These are phyloP conservation scores for Hyles lineata DNA, from an alignment of 2,888 invertebrate genomes.

Conservation along the genomic window DNA sequence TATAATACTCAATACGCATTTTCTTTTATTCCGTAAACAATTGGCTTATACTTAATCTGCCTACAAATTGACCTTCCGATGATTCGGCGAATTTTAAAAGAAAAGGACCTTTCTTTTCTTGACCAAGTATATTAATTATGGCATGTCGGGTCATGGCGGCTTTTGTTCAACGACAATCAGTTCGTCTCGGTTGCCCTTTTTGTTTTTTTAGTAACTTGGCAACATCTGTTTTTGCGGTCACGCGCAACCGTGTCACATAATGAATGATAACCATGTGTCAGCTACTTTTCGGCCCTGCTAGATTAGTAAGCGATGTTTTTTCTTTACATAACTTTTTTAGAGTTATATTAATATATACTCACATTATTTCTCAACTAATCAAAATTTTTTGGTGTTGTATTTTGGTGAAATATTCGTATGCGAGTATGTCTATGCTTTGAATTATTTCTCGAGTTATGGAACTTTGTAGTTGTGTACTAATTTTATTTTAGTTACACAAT, in stretches of 20 bases:
- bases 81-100: slow-evolving; percentile 16
- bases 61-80: neutral
- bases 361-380: too few species aligned
- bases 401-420: too few species aligned
- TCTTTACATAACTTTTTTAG: neutral
- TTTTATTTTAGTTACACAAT: too few species aligned
- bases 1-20: too few species aligned
- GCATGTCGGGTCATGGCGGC: slow-evolving; percentile 57
- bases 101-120: slow-evolving; percentile 26
- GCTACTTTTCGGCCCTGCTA: slow-evolving; percentile 62
- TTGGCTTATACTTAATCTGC: neutral
- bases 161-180: slow-evolving; percentile 67
- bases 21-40: neutral
- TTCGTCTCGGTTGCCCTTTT: slow-evolving; percentile 66
- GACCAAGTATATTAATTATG: slow-evolving; percentile 51
- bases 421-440: too few species aligned
- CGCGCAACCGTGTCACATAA: slow-evolving; percentile 64
- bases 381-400: too few species aligned
- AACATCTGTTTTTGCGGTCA: slow-evolving; percentile 74
- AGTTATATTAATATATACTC: neutral
- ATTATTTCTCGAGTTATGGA: too few species aligned
- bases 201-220: slow-evolving; percentile 60
- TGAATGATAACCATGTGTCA: slow-evolving; percentile 78
- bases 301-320: slow-evolving; percentile 46
- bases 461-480: too few species aligned